phyloP scores from a whole-genome alignment of 2,797 vertebrate species.

The Liparis tanakae region DNA sequence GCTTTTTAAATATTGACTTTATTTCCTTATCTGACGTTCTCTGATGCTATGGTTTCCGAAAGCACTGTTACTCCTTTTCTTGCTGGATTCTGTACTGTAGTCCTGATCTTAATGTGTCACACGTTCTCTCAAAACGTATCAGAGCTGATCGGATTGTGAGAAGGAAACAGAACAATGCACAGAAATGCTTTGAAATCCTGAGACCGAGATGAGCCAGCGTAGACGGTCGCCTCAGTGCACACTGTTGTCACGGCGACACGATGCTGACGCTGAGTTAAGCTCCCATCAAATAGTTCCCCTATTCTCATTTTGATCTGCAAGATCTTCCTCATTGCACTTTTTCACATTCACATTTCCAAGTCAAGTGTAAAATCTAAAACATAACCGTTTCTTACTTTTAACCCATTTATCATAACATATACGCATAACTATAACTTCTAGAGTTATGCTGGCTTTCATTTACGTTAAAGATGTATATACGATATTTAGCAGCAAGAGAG shows the following conservation, averaged over 20 bases:
- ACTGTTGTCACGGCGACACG: too few species aligned
- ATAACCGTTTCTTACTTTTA: too few species aligned
- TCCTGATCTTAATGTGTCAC: too few species aligned
- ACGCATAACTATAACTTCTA: not conserved
- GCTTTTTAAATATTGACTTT: not conserved
- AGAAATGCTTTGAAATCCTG: too few species aligned
- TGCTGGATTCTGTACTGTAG: not conserved
- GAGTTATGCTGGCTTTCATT: conserved; percentile 3
- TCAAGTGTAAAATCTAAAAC: not conserved
- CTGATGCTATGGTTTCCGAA: not conserved
- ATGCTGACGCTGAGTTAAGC: too few species aligned
- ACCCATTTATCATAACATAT: too few species aligned
- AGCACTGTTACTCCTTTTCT: too few species aligned
- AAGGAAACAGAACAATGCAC: too few species aligned
- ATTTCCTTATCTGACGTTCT: not conserved
- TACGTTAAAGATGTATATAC: conserved; percentile 23
- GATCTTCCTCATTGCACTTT: not conserved
- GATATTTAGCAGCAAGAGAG: conserved; percentile 17
- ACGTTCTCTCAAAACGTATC: too few species aligned
- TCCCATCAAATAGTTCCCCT: not conserved
- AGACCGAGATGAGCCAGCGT: too few species aligned
- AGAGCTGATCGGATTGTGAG: too few species aligned
- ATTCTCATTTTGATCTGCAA: not conserved
- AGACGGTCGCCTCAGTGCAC: too few species aligned
- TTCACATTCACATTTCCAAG: not conserved